A percentile compares a stretch with the other conserved stretches of the same genome.
Evolutionary conservation across 2,113 vertebrate species (phyloP).

Genomic region (Myotis yumanensis): DNA sequence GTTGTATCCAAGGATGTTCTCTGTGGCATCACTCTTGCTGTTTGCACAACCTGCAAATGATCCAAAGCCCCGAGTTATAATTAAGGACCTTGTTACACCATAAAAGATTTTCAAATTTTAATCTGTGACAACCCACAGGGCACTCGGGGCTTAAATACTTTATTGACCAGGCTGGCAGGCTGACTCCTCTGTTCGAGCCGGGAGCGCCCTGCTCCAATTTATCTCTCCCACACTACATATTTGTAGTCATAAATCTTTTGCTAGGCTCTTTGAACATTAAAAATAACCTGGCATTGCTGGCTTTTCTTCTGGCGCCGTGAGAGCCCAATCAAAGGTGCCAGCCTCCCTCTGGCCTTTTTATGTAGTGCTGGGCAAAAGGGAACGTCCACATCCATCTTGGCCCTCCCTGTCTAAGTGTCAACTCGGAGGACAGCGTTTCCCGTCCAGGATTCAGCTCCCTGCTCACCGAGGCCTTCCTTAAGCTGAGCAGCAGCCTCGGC

Average conservation of each 20-base stretch:
- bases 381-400: background rate
- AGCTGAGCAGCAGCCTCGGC: accelerated
- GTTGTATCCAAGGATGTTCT: slow-evolving; percentile 54
- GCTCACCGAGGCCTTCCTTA: background rate
- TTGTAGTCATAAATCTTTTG: slow-evolving; percentile 72
- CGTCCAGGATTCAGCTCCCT: background rate
- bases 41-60: slow-evolving; percentile 53
- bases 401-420: background rate
- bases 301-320: slow-evolving; percentile 56
- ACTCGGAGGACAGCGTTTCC: background rate
- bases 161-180: slow-evolving; percentile 76
- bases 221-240: slow-evolving; percentile 63
- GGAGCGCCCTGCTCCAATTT: slow-evolving; percentile 71
- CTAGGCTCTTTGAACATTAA: slow-evolving; percentile 61
- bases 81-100: slow-evolving; percentile 78
- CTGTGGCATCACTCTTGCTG: slow-evolving; percentile 49
- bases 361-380: background rate
- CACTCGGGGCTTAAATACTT: slow-evolving; percentile 82
- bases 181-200: slow-evolving; percentile 34
- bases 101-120: slow-evolving; percentile 81
- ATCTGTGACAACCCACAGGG: slow-evolving; percentile 76
- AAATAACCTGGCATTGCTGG: slow-evolving; percentile 54
- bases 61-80: slow-evolving; percentile 73
- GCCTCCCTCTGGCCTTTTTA: background rate
- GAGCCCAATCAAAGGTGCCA: slow-evolving; percentile 24